Evolutionary conservation across 2,888 invertebrate species (phyloP).

Genomic region (Germaria angustata): DNA sequence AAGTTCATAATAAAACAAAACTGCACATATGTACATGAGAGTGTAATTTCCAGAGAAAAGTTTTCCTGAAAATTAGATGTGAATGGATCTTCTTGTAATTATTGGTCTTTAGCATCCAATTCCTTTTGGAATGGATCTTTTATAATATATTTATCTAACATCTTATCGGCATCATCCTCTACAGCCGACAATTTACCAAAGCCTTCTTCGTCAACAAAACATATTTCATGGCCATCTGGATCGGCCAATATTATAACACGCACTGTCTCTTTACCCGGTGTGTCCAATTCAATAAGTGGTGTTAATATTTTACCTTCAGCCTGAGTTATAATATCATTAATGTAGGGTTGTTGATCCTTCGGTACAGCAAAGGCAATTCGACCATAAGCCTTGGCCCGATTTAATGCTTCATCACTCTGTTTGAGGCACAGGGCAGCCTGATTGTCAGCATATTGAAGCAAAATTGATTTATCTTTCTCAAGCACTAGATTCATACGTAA

Average conservation of each 20-base stretch:
- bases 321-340: conserved; percentile 87
- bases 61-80: background rate
- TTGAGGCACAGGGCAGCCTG: conserved; percentile 89
- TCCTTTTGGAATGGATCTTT: conserved; percentile 79
- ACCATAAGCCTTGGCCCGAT: conserved; percentile 95
- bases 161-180: conserved; percentile 90
- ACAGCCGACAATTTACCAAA: conserved; percentile 92
- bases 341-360: conserved; percentile 85
- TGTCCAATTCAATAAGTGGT: conserved; percentile 94
- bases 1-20: no score
- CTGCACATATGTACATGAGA: no score
- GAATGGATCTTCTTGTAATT: background rate
- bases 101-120: conserved; percentile 56
- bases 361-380: conserved; percentile 97
- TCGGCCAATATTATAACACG: conserved; percentile 97
- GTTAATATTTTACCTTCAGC: conserved; percentile 89
- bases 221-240: conserved; percentile 98
- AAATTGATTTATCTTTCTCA: conserved; percentile 83
- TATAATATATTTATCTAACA: conserved; percentile 87
- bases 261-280: conserved; percentile 98
- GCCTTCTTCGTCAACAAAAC: conserved; percentile 98
- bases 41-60: no score
- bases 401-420: conserved; percentile 81
- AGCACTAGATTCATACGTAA: conserved; percentile 87
- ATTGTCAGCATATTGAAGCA: conserved; percentile 86